Conservation (phyloP, 2,113 vertebrate species). For the Salvelinus sp. region DNA sequence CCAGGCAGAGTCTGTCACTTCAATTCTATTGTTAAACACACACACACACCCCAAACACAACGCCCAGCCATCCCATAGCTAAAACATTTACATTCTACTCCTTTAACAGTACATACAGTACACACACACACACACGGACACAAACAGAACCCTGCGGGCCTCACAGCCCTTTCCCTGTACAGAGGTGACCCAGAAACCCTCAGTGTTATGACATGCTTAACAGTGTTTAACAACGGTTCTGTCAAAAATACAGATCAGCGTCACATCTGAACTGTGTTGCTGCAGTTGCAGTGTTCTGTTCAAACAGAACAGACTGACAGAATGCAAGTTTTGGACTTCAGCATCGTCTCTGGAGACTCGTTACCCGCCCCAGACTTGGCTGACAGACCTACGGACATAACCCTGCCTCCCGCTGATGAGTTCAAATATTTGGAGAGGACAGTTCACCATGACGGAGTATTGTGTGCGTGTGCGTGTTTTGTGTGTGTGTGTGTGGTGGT, state of each 20-base stretch:
- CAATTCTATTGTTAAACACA: constrained; percentile 16
- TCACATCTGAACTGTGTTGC: not conserved
- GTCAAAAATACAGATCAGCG: not conserved
- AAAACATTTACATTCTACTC: no score
- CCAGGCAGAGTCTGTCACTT: constrained; percentile 45
- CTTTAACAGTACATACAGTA: no score
- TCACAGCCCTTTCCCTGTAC: constrained; percentile 18
- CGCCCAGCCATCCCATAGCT: no score
- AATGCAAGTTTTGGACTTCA: not conserved
- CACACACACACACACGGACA: not conserved
- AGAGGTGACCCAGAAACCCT: constrained; percentile 40
- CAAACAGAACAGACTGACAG: not conserved
- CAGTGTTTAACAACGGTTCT: not conserved
- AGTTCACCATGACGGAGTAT: not conserved
- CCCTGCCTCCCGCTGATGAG: constrained; percentile 44
- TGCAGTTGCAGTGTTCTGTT: no score
- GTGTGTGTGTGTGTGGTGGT: no score
- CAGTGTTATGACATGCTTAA: no score
- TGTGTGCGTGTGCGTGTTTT: no score
- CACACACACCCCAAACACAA: no score
- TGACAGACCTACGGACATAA: not conserved
- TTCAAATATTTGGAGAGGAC: not conserved
- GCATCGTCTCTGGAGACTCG: not conserved
- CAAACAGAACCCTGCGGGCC: not conserved
- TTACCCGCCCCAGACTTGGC: not conserved